Conservation (phyloP, 2,797 vertebrate genomes). For the Cynodonichthys magdalenae region DNA sequence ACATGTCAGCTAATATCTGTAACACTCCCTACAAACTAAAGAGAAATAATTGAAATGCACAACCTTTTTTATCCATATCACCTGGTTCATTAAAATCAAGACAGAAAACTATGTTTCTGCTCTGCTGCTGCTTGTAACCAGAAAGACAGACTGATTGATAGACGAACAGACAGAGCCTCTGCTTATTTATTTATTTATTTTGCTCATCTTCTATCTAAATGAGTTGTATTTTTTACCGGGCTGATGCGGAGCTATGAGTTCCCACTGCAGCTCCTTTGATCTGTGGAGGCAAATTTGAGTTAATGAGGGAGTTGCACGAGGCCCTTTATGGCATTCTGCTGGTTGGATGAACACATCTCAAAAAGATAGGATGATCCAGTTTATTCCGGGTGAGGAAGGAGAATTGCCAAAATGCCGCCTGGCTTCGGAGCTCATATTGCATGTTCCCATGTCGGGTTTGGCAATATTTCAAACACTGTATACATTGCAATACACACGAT, state of each 20-base stretch:
- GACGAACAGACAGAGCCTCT: not conserved
- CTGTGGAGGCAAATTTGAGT: slow-evolving; percentile 38
- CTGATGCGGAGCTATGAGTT: slow-evolving; percentile 12
- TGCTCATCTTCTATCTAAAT: slow-evolving; percentile 11
- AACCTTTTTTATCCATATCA: slow-evolving; percentile 12
- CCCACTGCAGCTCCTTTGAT: slow-evolving; percentile 41
- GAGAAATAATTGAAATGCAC: slow-evolving; percentile 5
- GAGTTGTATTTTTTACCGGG: slow-evolving; percentile 13
- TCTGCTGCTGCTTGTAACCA: not conserved
- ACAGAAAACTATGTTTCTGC: not conserved
- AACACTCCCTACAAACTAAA: slow-evolving; percentile 25
- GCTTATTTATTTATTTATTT: slow-evolving; percentile 8
- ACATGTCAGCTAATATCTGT: slow-evolving; percentile 23
- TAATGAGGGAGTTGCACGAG: slow-evolving; percentile 38
- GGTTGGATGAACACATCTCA: slow-evolving; percentile 34
- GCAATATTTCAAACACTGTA: not conserved
- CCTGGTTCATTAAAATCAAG: slow-evolving; percentile 13
- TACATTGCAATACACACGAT: too few species aligned
- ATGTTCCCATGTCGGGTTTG: not conserved
- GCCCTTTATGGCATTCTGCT: slow-evolving; percentile 24
- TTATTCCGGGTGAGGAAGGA: slow-evolving; percentile 20
- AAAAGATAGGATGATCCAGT: slow-evolving; percentile 22
- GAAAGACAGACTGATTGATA: not conserved
- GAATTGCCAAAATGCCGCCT: too few species aligned
- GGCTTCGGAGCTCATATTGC: not conserved